phyloP scores from a whole-genome alignment of 1,140 invertebrate species.

The Ectropis grisescens region DNA sequence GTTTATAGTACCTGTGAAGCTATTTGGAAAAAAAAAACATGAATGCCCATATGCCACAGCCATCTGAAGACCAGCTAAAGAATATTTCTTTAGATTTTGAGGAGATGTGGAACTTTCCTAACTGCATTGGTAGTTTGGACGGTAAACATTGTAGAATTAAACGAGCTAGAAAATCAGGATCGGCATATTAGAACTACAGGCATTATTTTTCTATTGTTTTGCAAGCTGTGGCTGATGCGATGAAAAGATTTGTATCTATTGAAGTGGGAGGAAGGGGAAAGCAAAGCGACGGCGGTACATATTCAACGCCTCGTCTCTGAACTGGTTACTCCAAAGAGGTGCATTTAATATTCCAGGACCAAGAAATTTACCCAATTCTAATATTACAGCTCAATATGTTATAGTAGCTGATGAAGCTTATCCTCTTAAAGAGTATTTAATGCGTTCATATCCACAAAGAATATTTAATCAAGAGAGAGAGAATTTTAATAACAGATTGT shows the following conservation, averaged over 20 bases:
- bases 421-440: no score
- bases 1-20: no score
- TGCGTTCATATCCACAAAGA: no score
- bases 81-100: no score
- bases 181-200: slow-evolving; percentile 58
- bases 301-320: slow-evolving; percentile 11
- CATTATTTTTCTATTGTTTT: slow-evolving; percentile 38
- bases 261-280: slow-evolving; percentile 42
- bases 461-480: no score
- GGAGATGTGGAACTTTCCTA: slow-evolving; percentile 40
- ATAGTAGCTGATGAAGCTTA: no score
- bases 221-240: slow-evolving; percentile 38
- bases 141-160: slow-evolving; percentile 43
- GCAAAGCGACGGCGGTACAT: slow-evolving; percentile 27
- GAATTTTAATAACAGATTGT: no score
- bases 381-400: no score
- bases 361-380: no score
- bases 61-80: no score
- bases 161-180: slow-evolving; percentile 29
- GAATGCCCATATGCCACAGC: no score
- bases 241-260: slow-evolving; percentile 32
- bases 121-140: slow-evolving; percentile 42
- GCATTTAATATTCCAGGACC: slow-evolving; percentile 11
- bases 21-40: no score
- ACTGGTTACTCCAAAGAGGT: slow-evolving; percentile 10